Percentiles rank a stretch among this genome's conserved stretches.
These are phyloP conservation scores for Pituophis catenifer DNA, from an alignment of 2,113 vertebrate species.

Conservation along the genomic window DNA sequence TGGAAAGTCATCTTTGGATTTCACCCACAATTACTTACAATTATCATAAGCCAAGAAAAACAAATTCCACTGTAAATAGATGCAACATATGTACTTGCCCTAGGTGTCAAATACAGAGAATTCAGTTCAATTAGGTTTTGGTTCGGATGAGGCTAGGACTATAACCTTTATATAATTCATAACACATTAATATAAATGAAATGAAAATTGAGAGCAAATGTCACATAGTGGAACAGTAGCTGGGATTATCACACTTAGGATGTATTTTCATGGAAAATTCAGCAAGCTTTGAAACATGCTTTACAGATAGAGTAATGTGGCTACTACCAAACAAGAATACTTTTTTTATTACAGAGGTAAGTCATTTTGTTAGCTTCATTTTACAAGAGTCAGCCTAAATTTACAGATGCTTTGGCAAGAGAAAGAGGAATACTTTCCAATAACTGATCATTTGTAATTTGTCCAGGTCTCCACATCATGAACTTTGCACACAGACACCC, in stretches of 20 bases:
- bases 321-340: slow-evolving; percentile 49
- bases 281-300: slow-evolving; percentile 52
- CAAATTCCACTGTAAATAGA: neutral
- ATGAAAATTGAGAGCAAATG: slow-evolving; percentile 60
- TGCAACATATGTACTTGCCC: no score
- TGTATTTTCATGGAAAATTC: slow-evolving; percentile 42
- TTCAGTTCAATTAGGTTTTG: neutral
- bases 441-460: slow-evolving; percentile 6
- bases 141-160: neutral
- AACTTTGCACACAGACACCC: neutral
- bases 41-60: neutral
- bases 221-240: neutral
- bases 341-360: slow-evolving; percentile 46
- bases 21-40: neutral
- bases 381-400: slow-evolving; percentile 53
- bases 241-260: slow-evolving; percentile 36
- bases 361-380: slow-evolving; percentile 45
- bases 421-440: slow-evolving; percentile 33
- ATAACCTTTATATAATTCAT: slow-evolving; percentile 17
- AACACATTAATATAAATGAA: slow-evolving; percentile 37
- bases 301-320: slow-evolving; percentile 41
- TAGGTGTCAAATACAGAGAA: neutral
- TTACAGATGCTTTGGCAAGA: slow-evolving; percentile 4
- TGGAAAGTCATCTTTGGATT: neutral
- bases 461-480: slow-evolving; percentile 11